Base-by-base conservation (phyloP, 2,113 vertebrate genomes). In the Thunnus maccoyii region DNA sequence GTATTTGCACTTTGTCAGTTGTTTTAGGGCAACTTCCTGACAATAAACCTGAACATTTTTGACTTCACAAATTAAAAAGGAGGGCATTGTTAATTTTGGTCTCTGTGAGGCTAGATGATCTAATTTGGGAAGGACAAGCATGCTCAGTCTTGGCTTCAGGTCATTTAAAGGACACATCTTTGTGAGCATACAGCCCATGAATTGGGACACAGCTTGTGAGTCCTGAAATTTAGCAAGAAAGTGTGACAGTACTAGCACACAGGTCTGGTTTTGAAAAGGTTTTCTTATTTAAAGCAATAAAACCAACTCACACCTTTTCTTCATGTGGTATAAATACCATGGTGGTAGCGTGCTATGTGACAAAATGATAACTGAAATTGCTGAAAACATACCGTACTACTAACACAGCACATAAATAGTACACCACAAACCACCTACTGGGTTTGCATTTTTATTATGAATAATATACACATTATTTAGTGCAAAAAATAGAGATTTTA, bases 341-440 rank as follows among this genome's bases (percentile, higher is more conserved):
- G 25, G 2, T 48, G 51, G 60, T 14, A 15, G 20, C 57, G 27
- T 70, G 32, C 66, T 75, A 50, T 44, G 58, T 30, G 11, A 62
- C 3, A 44, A 82, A 73, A 78, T 58, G 54, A 74, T 32, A 52
- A n/a, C 77, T n/a, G 13, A 72, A 57, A 69, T 69, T 47, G 9
- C 22, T 11, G 9, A 3, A 32, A 56, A 64, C 36, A 52, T 3
- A 27, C 36, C 70, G 41, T 0, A 11, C 12, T 20, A 46, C 41
- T 56, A 58, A 82, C 36, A 15, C 30, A 56, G 27, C 6, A 20
- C 44, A 58, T 73, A 44, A 50, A 66, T 16, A 30, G 14, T 14
- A 27, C 61, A 56, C 65, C 30, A 36, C 48, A 83, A 52, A 61
- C 11, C 18, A 36, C 11, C 22, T 48, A n/a, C 27, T 50, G 18